Conservation (phyloP, 2,888 invertebrate genomes). For the Catocala fraxini region DNA sequence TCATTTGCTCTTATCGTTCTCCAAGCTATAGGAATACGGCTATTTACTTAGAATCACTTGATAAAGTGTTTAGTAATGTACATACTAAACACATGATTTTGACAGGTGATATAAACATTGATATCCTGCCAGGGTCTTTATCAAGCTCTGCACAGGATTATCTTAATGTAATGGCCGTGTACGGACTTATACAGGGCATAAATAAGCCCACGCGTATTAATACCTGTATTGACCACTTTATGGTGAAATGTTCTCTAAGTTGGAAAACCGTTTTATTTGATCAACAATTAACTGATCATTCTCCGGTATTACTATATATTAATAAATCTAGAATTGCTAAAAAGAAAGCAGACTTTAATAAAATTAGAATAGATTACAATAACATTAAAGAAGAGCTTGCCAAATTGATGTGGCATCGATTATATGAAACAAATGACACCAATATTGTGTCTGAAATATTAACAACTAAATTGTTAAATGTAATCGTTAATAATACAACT, state of each 20-base stretch:
- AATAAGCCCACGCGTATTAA: not conserved
- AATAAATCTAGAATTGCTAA: too few species aligned
- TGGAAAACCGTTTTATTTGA: slow-evolving; percentile 7
- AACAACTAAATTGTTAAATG: too few species aligned
- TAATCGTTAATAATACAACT: too few species aligned
- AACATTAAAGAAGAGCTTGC: too few species aligned
- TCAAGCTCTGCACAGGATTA: not conserved
- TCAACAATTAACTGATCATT: slow-evolving; percentile 6
- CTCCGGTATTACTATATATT: not conserved
- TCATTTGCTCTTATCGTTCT: too few species aligned
- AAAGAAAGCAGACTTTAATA: too few species aligned
- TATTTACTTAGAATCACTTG: not conserved
- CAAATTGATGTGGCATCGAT: too few species aligned
- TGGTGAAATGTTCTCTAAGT: not conserved
- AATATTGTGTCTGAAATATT: too few species aligned
- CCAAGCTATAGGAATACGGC: not conserved
- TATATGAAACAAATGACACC: too few species aligned
- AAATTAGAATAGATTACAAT: too few species aligned
- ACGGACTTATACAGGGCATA: slow-evolving; percentile 4
- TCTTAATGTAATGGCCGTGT: slow-evolving; percentile 2
- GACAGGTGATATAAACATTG: not conserved
- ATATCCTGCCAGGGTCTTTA: not conserved
- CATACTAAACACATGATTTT: not conserved
- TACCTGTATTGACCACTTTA: slow-evolving; percentile 5
- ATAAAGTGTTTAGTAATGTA: not conserved